Base-by-base conservation (phyloP, 2,888 invertebrate species). In the Zygogramma bicolorata region DNA sequence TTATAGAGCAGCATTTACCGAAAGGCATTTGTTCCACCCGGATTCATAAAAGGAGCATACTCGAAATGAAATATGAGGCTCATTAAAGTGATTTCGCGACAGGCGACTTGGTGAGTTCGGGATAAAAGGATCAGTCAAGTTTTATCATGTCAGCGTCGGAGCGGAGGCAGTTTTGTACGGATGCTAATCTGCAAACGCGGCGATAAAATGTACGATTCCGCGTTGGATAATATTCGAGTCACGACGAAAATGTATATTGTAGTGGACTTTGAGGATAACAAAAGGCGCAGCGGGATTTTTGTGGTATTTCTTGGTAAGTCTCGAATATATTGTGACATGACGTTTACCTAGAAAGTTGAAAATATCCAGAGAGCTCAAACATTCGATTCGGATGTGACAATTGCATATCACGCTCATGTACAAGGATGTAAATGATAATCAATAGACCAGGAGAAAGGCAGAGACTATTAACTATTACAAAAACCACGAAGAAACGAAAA, bases 1-100 rank as follows among this genome's bases (percentile, higher is more conserved):
- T 46, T 46, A 53, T 53, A 13, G 1, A 53, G 25, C n/a, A n/a
- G 15, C 53, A 53, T 27, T 25, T n/a, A 25, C 53, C 15, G n/a
- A 53, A 4, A 53, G 25, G 27, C 25, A 53, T 53, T 53, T n/a
- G 7, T 53, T 53, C n/a, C 53, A 25, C 53, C 27, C 53, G 27
- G 22, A 53, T 53, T 53, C 25, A 13, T 10, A 27, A 46, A 53
- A 53, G 22, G 53, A 27, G 22, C 25, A n/a, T 53, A 25, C 25
- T 53, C 8, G 7, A 53, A 53, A 63, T 63, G 63, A 63, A 63
- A 63, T 63, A 63, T 63, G 63, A 46, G 13, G 49, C 63, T 46
- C 46, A 63, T 63, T 63, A 49, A 31, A 63, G 29, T 18, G 63
- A 42, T 46, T 46, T 18, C 18, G 46, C 46, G 63, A 63, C 63